phyloP scores from a whole-genome alignment of 1,140 invertebrate genomes.

The Drosophila elegans region DNA sequence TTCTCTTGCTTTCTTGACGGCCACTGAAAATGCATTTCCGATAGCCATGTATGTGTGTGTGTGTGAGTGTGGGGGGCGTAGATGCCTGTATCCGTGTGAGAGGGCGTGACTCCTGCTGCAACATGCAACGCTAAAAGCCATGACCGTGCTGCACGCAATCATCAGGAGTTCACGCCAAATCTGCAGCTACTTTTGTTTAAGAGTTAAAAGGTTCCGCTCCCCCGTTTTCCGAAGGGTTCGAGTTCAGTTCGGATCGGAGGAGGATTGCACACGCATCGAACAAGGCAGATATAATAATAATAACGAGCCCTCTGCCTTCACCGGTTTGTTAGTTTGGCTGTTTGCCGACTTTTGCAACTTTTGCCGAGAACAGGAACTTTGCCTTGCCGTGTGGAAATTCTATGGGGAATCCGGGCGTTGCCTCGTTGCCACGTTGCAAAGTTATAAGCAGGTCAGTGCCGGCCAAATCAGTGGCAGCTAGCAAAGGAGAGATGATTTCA shows the following conservation, averaged over 20 bases:
- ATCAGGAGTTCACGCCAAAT: slow-evolving; percentile 53
- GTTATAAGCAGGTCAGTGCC: slow-evolving; percentile 73
- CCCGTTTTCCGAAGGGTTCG: slow-evolving; percentile 2
- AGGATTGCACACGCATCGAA: slow-evolving; percentile 54
- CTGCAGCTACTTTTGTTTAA: slow-evolving; percentile 74
- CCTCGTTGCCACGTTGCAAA: slow-evolving; percentile 47
- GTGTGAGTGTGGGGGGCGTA: slow-evolving; percentile 14
- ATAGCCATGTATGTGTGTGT: slow-evolving; percentile 30
- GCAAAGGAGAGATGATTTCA: slow-evolving; percentile 61
- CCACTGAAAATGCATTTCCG: slow-evolving; percentile 79
- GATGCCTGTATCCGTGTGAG: slow-evolving; percentile 14
- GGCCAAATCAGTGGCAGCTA: slow-evolving; percentile 44
- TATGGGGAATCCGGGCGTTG: slow-evolving; percentile 36
- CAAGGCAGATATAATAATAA: slow-evolving; percentile 71
- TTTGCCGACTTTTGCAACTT: slow-evolving; percentile 73
- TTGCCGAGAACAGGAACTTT: slow-evolving; percentile 47
- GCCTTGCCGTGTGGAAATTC: slow-evolving; percentile 63
- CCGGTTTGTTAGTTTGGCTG: slow-evolving; percentile 68
- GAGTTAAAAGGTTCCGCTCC: slow-evolving; percentile 52
- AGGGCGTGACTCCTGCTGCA: slow-evolving; percentile 61
- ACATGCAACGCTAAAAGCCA: slow-evolving; percentile 72
- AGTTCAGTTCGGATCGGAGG: slow-evolving; percentile 2
- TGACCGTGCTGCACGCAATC: slow-evolving; percentile 74
- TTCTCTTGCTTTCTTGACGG: slow-evolving; percentile 79
- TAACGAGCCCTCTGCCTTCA: slow-evolving; percentile 65